phyloP scores from a whole-genome alignment of 2,888 invertebrate genomes.

The Alviniconcha strummeri region DNA sequence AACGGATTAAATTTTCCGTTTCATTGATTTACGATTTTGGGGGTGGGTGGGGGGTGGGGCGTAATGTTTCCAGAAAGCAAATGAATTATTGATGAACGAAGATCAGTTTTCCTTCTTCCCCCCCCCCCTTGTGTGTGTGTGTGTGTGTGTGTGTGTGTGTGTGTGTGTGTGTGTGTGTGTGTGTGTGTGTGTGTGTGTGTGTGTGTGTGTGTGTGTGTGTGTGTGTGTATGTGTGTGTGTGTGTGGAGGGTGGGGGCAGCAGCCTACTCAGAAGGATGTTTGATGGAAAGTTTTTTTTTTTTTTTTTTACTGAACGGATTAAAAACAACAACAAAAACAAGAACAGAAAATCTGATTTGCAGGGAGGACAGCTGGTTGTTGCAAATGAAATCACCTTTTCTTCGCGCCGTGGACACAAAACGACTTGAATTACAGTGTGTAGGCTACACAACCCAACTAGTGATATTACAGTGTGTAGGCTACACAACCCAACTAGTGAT shows the following conservation, averaged over 20 bases:
- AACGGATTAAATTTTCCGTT: not conserved
- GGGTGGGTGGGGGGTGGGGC: too few relatives aligned
- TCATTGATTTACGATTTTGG: not conserved
- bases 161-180: not conserved
- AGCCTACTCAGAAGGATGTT: not conserved
- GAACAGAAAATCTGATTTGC: too few relatives aligned
- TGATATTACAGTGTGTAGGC: too few relatives aligned
- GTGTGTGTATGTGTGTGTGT: constrained; percentile 1
- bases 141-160: not conserved
- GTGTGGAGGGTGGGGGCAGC: not conserved
- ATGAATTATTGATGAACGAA: not conserved
- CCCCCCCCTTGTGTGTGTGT: not conserved
- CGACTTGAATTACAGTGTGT: too few relatives aligned
- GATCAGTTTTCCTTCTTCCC: not conserved
- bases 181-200: not conserved
- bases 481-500: too few relatives aligned
- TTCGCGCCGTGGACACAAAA: too few relatives aligned
- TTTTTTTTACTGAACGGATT: too few relatives aligned
- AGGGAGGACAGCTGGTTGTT: too few relatives aligned
- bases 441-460: too few relatives aligned
- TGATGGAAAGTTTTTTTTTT: too few relatives aligned
- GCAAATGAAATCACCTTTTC: too few relatives aligned
- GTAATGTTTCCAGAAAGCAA: not conserved
- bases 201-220: not conserved
- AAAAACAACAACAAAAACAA: too few relatives aligned